Conservation (phyloP, 2,797 vertebrate genomes). For the Brotula barbata region DNA sequence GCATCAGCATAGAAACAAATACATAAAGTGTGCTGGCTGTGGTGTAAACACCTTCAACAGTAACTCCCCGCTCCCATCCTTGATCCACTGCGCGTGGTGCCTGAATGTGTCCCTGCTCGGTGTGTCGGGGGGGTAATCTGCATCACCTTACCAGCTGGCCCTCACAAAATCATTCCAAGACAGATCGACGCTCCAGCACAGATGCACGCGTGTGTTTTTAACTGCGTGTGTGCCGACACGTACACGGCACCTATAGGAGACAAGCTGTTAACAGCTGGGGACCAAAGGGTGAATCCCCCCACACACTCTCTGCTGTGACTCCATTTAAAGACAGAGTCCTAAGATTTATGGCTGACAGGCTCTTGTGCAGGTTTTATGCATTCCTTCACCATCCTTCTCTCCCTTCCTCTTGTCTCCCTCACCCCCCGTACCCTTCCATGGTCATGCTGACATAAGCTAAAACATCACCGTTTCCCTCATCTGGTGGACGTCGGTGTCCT, state of each 20-base stretch:
- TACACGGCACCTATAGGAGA: conserved; percentile 32
- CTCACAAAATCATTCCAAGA: conserved; percentile 42
- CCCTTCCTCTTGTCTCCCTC: conserved; percentile 22
- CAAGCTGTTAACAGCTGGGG: conserved; percentile 59
- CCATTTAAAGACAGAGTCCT: conserved; percentile 32
- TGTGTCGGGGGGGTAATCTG: conserved; percentile 46
- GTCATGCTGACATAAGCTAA: conserved; percentile 61
- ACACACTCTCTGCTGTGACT: conserved; percentile 48
- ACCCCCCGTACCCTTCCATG: conserved; percentile 43
- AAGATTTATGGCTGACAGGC: conserved; percentile 64
- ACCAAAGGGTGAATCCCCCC: conserved; percentile 46
- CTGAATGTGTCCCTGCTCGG: conserved; percentile 58
- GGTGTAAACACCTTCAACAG: conserved; percentile 32
- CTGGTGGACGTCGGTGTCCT: conserved; percentile 27
- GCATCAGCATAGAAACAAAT: conserved; percentile 27
- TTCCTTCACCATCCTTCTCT: conserved; percentile 51
- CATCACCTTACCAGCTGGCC: conserved; percentile 68
- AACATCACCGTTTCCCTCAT: conserved; percentile 43
- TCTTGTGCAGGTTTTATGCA: conserved; percentile 55
- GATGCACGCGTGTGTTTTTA: conserved; percentile 38
- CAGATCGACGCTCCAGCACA: conserved; percentile 39
- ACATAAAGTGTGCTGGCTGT: conserved; percentile 29
- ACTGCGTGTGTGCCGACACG: conserved; percentile 24
- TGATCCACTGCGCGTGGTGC: conserved; percentile 65
- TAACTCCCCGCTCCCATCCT: conserved; percentile 41